Conservation (phyloP, 2,797 vertebrate genomes). For the Schizothorax lantsangensis region DNA sequence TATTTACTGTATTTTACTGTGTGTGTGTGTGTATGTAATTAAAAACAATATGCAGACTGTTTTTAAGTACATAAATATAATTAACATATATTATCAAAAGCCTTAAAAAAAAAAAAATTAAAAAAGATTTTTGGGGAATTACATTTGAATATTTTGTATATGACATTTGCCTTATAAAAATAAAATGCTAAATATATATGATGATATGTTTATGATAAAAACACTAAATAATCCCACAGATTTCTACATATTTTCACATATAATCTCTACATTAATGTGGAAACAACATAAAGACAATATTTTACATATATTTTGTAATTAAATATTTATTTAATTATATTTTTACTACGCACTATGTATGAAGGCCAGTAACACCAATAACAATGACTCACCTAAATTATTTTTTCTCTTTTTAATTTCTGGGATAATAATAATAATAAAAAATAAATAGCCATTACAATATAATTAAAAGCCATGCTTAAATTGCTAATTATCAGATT, state of each 20-base stretch:
- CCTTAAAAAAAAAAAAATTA: too few relatives aligned
- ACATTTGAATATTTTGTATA: neutral
- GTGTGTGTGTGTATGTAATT: neutral
- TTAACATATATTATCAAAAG: neutral
- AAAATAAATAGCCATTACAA: neutral
- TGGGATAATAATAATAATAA: too few relatives aligned
- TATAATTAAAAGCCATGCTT: neutral
- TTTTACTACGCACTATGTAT: neutral
- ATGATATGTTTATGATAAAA: neutral
- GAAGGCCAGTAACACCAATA: neutral
- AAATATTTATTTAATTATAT: neutral
- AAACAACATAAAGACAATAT: neutral
- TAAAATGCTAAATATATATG: neutral
- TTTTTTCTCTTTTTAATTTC: neutral
- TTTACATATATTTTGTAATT: neutral
- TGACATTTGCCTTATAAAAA: neutral
- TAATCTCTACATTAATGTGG: neutral
- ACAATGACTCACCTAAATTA: neutral
- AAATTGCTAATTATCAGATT: neutral
- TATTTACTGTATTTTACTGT: neutral
- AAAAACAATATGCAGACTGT: neutral
- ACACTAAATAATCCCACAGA: neutral
- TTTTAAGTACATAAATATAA: neutral
- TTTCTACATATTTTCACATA: neutral
- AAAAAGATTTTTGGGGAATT: neutral